Evolutionary conservation across 2,888 invertebrate species (phyloP).

Genomic region (Euphydryas editha): DNA sequence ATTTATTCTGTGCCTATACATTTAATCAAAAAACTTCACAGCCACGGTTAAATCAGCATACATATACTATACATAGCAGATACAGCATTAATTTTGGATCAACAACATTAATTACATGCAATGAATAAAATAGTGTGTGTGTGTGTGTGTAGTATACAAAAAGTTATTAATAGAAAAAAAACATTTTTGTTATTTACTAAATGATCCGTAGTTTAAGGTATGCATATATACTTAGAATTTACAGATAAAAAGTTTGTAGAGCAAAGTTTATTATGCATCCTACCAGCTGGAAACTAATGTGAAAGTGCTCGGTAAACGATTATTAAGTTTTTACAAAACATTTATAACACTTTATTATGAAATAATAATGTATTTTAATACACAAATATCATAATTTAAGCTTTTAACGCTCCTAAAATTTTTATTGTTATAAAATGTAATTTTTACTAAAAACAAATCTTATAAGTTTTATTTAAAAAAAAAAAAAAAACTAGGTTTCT

Average conservation of each 20-base stretch:
- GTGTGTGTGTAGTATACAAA: too few species aligned
- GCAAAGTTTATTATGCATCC: background rate
- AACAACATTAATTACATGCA: too few species aligned
- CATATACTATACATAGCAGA: too few species aligned
- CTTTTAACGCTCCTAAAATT: background rate
- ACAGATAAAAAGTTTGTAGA: background rate
- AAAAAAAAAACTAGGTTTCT: conserved; percentile 19
- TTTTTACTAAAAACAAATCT: background rate
- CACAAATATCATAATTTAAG: background rate
- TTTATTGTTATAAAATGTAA: background rate
- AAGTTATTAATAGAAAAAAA: too few species aligned
- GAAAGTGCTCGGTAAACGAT: background rate
- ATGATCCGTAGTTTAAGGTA: background rate
- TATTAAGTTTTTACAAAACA: background rate
- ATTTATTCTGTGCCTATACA: too few species aligned
- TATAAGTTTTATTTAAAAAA: conserved; percentile 2
- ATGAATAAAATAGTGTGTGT: too few species aligned
- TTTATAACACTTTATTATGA: background rate
- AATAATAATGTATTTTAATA: background rate
- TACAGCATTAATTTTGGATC: too few species aligned
- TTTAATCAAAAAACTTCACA: too few species aligned
- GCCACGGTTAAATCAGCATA: too few species aligned
- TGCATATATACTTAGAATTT: background rate
- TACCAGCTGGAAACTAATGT: background rate
- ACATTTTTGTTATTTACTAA: too few species aligned